A percentile compares a stretch with the other conserved stretches of the same genome.
phyloP scores from a whole-genome alignment of 2,888 invertebrate genomes.

The Andrena flavipes region DNA sequence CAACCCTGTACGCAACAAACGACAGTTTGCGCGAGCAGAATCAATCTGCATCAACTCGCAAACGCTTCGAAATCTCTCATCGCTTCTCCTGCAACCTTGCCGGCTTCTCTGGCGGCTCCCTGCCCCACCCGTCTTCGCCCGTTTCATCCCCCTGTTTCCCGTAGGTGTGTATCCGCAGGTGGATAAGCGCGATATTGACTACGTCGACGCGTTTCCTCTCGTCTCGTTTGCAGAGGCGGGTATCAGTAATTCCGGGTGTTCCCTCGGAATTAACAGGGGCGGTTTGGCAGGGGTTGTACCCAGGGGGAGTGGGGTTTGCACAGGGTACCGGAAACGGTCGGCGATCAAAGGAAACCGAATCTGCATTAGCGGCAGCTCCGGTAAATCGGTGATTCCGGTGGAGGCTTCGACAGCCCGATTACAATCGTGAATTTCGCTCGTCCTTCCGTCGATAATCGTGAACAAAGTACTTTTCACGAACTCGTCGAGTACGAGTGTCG shows the following conservation, averaged over 20 bases:
- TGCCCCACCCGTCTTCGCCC: not conserved
- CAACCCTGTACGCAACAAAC: slow-evolving; percentile 14
- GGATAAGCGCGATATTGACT: slow-evolving; percentile 34
- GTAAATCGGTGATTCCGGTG: slow-evolving; percentile 24
- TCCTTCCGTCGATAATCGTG: not conserved
- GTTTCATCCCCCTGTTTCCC: not conserved
- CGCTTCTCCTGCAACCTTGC: slow-evolving; percentile 22
- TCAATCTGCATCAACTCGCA: slow-evolving; percentile 71
- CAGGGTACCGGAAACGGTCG: slow-evolving; percentile 49
- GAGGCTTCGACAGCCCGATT: slow-evolving; percentile 8
- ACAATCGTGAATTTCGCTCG: not conserved
- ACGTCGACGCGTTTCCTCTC: slow-evolving; percentile 39
- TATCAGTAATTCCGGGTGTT: slow-evolving; percentile 59
- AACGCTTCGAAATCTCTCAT: slow-evolving; percentile 55
- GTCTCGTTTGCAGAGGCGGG: slow-evolving; percentile 43
- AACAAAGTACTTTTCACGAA: not conserved
- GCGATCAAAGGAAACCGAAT: slow-evolving; percentile 63
- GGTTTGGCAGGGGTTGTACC: slow-evolving; percentile 36
- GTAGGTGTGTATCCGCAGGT: slow-evolving; percentile 15
- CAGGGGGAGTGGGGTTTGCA: slow-evolving; percentile 36
- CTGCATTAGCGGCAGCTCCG: slow-evolving; percentile 31
- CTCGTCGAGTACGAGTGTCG: not conserved
- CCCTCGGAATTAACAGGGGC: slow-evolving; percentile 51
- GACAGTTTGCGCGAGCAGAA: slow-evolving; percentile 67
- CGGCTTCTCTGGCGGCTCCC: not conserved